Percentiles rank a stretch among this genome's conserved stretches.
phyloP scores from a whole-genome alignment of 2,797 vertebrate genomes.

The Phylloscopus collybita region DNA sequence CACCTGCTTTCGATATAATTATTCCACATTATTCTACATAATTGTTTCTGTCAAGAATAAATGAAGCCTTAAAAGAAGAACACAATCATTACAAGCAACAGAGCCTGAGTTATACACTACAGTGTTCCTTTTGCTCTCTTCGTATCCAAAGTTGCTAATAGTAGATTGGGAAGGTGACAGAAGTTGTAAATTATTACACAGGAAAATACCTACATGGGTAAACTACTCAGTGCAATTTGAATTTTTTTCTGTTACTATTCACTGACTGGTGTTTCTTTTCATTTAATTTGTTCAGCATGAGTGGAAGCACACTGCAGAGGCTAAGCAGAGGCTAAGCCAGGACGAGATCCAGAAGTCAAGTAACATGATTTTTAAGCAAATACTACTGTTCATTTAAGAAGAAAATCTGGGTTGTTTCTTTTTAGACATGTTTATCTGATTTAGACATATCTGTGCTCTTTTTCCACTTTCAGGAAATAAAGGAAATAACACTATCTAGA shows the following conservation, averaged over 20 bases:
- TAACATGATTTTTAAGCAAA: background rate
- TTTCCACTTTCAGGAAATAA: background rate
- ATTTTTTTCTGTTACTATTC: background rate
- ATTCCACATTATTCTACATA: slow-evolving; percentile 73
- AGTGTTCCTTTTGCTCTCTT: slow-evolving; percentile 20
- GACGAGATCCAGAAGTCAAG: background rate
- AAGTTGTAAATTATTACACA: background rate
- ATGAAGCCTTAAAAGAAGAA: slow-evolving; percentile 77
- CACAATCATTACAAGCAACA: slow-evolving; percentile 59
- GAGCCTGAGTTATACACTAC: slow-evolving; percentile 60
- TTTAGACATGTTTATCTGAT: background rate
- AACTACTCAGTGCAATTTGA: background rate
- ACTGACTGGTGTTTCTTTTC: slow-evolving; percentile 13
- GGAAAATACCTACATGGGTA: background rate
- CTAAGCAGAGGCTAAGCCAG: background rate
- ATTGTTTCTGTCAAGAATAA: slow-evolving; percentile 77
- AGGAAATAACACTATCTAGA: background rate
- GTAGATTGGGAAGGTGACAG: slow-evolving; percentile 14
- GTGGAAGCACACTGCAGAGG: background rate
- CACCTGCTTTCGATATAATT: slow-evolving; percentile 72
- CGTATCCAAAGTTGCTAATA: slow-evolving; percentile 34
- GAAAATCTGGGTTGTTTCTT: background rate
- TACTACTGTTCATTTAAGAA: background rate
- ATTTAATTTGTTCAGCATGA: slow-evolving; percentile 37
- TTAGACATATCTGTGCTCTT: background rate